Percentiles rank a stretch among this genome's conserved stretches.
phyloP scores from a whole-genome alignment of 1,140 invertebrate species.

The Octopus sinensis region DNA sequence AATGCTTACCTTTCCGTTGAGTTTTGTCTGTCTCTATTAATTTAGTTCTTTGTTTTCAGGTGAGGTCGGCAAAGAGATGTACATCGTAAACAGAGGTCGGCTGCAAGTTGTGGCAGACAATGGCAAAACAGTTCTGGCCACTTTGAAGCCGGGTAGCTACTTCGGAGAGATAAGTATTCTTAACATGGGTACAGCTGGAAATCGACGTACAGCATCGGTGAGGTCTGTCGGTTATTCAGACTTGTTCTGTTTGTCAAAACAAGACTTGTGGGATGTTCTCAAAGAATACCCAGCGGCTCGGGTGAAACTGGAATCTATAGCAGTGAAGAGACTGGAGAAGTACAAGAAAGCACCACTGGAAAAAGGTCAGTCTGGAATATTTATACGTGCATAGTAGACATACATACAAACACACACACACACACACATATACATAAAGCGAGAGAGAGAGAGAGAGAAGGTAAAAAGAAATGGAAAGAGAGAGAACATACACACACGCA shows the following conservation, averaged over 20 bases:
- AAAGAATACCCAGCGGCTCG: constrained; percentile 97
- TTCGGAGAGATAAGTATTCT: constrained; percentile 99
- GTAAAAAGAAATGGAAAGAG: not conserved
- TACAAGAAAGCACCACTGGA: constrained; percentile 54
- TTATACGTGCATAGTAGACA: not conserved
- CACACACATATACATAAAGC: not conserved
- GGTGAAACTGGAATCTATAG: constrained; percentile 93
- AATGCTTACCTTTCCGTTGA: no score
- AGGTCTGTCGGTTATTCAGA: constrained; percentile 97
- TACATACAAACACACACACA: not conserved
- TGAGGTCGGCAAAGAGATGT: constrained; percentile 98
- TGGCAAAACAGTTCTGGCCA: constrained; percentile 92
- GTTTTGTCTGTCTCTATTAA: not conserved
- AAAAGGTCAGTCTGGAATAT: constrained; percentile 35
- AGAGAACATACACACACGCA: not conserved
- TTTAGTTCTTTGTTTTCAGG: constrained; percentile 59
- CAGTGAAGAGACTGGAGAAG: constrained; percentile 79
- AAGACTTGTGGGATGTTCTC: constrained; percentile 98
- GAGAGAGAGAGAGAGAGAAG: not conserved
- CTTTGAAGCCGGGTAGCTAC: constrained; percentile 86
- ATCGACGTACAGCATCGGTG: constrained; percentile 72
- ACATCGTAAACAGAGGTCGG: constrained; percentile 94
- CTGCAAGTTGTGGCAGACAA: constrained; percentile 92
- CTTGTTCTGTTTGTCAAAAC: constrained; percentile 96
- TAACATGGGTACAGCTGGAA: constrained; percentile 99